Evolutionary conservation across 2,113 vertebrate genomes (phyloP), one percentile per base, ranked within the genome.

Genomic region (Porphyrio hochstetteri): DNA sequence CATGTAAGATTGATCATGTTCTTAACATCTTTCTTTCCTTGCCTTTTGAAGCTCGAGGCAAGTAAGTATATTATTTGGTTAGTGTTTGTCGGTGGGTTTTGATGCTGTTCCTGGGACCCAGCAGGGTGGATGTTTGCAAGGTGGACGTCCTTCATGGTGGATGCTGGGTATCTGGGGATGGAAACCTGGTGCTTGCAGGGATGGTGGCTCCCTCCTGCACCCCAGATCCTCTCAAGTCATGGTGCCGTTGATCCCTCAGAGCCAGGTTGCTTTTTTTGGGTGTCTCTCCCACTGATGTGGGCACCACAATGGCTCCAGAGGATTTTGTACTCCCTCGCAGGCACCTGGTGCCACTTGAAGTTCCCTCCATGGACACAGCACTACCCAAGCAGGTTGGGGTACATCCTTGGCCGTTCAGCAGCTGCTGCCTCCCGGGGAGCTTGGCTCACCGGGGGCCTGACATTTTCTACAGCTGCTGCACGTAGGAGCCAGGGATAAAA

Each of bases 1-100:
- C 18, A 4, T 55, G 55, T 93, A 82, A 96, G 91, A 97, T 96
- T 96, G 95, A 96, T 97, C 74, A 57, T 65, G 72, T 87, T 94
- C 92, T 69, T 90, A 92, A 93, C 44, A 44, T 96, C 86, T 95
- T 92, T 95, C 88, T 94, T 88, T 28, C 57, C 64, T 92, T 84
- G 95, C 80, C 44, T 96, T 97, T 93, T 67, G 91, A 74, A 77
- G 91, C 96, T 89, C 0, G 36, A 88, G 92, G 91, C 91, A 35
- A 96, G 83, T 87, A 29, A 84, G 80, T 91, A 16, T 65, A 82
- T 96, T 95, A 93, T 84, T 92, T 84, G 63, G 29, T 94, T 76
- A 65, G 69, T 42, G 44, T 24, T 93, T 71, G 60, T 56, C 13
- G 16, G 50, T 50, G 69, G 44, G 18, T 84, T 94, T 90, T 90